These are phyloP conservation scores for Manis pentadactyla DNA, from an alignment of 2,797 vertebrate species.

Conservation along the genomic window DNA sequence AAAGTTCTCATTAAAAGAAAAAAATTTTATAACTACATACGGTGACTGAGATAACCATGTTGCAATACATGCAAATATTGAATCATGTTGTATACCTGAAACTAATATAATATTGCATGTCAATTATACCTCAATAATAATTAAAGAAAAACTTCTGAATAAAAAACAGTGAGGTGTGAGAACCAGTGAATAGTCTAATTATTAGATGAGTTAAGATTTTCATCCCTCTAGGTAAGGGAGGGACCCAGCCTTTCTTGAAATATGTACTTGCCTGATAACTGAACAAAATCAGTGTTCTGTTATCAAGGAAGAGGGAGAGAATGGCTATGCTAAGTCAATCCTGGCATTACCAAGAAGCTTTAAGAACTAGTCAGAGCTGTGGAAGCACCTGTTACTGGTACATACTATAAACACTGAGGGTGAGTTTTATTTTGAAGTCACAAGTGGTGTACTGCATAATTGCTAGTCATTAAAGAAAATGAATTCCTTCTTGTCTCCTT, in stretches of 20 bases:
- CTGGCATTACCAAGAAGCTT: not conserved
- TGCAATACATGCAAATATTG: not conserved
- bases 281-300: not conserved
- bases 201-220: not conserved
- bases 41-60: not conserved
- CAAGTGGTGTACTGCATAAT: not conserved
- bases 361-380: not conserved
- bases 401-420: not conserved
- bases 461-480: not conserved
- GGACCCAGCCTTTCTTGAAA: not conserved
- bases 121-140: not conserved
- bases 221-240: not conserved
- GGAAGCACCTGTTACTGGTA: not conserved
- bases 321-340: not conserved
- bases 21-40: not conserved
- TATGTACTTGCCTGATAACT: not conserved
- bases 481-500: conserved; percentile 39
- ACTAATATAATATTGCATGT: not conserved
- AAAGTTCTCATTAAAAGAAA: not conserved
- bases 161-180: not conserved
- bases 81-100: not conserved
- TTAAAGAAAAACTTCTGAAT: not conserved
- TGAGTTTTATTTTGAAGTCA: conserved; percentile 14
- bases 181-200: not conserved
- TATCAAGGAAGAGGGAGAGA: not conserved